Evolutionary conservation across 1,140 invertebrate genomes (phyloP).

Genomic region (Spodoptera litura): DNA sequence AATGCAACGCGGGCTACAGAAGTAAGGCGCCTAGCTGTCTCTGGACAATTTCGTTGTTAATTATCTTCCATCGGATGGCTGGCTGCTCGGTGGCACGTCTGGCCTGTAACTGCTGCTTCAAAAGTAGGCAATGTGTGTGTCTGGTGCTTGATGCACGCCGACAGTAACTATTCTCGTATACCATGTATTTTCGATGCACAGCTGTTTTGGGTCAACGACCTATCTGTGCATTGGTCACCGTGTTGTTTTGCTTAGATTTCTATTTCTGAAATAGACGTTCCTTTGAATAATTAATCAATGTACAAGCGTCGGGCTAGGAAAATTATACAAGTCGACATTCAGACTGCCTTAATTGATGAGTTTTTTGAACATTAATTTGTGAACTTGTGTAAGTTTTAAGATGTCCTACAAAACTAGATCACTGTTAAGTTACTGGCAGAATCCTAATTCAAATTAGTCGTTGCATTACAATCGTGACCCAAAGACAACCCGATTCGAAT

Average conservation of each 20-base stretch:
- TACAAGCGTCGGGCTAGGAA: slow-evolving; percentile 11
- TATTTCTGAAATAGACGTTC: slow-evolving; percentile 49
- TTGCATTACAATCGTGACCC: slow-evolving; percentile 49
- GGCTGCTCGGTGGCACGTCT: slow-evolving; percentile 71
- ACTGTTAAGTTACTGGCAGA: slow-evolving; percentile 27
- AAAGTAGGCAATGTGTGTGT: slow-evolving; percentile 73
- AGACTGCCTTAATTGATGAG: slow-evolving; percentile 3
- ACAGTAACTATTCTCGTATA: slow-evolving; percentile 61
- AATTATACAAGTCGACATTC: slow-evolving; percentile 2
- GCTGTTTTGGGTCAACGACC: slow-evolving; percentile 67
- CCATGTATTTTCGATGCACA: slow-evolving; percentile 67
- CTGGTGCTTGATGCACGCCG: slow-evolving; percentile 56
- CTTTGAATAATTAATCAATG: slow-evolving; percentile 46
- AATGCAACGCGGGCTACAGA: slow-evolving; percentile 73
- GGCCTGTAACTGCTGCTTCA: slow-evolving; percentile 68
- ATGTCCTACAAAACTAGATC: neutral
- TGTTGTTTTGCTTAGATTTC: slow-evolving; percentile 58
- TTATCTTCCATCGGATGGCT: slow-evolving; percentile 76
- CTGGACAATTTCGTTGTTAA: slow-evolving; percentile 81
- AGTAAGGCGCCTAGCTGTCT: slow-evolving; percentile 84
- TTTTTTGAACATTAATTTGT: neutral
- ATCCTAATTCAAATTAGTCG: slow-evolving; percentile 34
- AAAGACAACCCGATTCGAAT: slow-evolving; percentile 45
- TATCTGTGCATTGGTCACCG: slow-evolving; percentile 51
- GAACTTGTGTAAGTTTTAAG: too few species aligned